Evolutionary conservation across 2,113 vertebrate genomes (phyloP).

Genomic region (Elanoides forficatus): DNA sequence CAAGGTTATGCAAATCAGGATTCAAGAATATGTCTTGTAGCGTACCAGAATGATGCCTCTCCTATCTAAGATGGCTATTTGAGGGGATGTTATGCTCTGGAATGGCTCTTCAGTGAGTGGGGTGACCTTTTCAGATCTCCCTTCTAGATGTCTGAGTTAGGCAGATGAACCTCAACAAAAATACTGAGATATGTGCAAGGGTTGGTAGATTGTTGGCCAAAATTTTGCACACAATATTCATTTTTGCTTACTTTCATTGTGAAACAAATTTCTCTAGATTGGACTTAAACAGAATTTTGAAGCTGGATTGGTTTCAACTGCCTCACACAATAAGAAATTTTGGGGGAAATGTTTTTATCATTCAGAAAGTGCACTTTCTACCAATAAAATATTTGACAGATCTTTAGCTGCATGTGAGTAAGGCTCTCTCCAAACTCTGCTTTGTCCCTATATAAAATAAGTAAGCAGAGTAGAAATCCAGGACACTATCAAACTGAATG

Average conservation of each 20-base stretch:
- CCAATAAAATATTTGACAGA: background rate
- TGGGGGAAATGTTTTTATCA: background rate
- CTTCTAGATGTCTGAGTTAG: background rate
- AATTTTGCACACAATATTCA: background rate
- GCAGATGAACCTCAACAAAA: background rate
- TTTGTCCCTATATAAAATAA: background rate
- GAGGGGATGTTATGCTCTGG: background rate
- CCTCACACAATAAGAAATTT: background rate
- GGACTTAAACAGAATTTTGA: background rate
- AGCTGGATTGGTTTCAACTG: background rate
- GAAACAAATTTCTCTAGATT: background rate
- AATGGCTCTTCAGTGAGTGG: background rate
- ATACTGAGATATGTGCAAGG: background rate
- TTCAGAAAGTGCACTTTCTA: background rate
- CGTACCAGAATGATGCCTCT: no score
- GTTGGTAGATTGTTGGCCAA: background rate
- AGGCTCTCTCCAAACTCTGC: background rate
- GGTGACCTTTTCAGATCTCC: background rate
- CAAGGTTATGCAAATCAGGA: background rate
- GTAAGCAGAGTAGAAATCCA: background rate
- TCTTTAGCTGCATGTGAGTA: background rate
- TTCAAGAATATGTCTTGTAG: background rate
- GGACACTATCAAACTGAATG: background rate
- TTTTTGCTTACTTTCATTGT: background rate
- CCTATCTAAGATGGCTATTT: background rate